phyloP scores from a whole-genome alignment of 2,113 vertebrate genomes.

The Cebus imitator region DNA sequence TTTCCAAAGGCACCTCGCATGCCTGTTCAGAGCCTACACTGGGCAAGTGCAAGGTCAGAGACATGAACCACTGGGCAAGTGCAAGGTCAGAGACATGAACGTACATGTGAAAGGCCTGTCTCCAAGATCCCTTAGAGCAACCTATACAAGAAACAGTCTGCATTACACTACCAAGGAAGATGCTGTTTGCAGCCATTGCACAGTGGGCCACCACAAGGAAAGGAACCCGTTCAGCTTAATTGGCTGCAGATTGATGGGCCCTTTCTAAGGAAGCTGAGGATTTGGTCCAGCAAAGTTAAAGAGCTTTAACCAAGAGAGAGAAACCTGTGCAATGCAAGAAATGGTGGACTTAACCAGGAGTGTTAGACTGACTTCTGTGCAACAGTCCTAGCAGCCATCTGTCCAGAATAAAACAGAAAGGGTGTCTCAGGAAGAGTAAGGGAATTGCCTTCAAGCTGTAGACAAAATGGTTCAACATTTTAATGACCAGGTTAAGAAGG shows the following conservation, averaged over 20 bases:
- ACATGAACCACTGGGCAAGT: too few relatives aligned
- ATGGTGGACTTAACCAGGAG: not conserved
- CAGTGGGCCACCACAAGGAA: too few relatives aligned
- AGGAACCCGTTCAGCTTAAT: too few relatives aligned
- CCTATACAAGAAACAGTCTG: too few relatives aligned
- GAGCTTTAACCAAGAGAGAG: not conserved
- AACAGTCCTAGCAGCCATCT: not conserved
- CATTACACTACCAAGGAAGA: too few relatives aligned
- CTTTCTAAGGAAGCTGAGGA: not conserved
- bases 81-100: too few relatives aligned
- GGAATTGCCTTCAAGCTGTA: not conserved
- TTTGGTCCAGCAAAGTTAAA: not conserved
- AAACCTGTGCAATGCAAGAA: not conserved
- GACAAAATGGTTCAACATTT: not conserved
- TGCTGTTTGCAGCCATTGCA: too few relatives aligned
- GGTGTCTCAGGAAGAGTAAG: not conserved
- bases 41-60: too few relatives aligned
- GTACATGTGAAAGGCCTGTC: too few relatives aligned
- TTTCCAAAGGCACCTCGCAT: too few relatives aligned
- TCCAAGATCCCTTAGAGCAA: too few relatives aligned
- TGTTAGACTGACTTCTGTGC: not conserved
- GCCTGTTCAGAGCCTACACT: too few relatives aligned
- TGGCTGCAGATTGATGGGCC: not conserved
- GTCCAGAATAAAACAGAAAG: not conserved
- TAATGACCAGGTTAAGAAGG: not conserved